Evolutionary conservation across 2,113 vertebrate genomes (phyloP), one percentile per base, ranked within the genome.

Genomic region (Scolopax mira): DNA sequence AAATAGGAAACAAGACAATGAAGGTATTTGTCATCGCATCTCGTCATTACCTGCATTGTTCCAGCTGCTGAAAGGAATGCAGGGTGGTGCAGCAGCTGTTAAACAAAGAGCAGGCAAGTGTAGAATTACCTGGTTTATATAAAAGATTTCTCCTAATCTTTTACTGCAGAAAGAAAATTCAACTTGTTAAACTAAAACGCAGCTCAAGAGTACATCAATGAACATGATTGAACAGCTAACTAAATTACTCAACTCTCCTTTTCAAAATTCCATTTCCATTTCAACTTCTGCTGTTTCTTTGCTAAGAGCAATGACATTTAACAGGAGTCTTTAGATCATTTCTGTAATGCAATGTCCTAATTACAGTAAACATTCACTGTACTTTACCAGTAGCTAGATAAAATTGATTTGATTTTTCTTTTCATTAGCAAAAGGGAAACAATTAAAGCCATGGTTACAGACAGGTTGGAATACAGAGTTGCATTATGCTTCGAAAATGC

Each of bases 341-440:
- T 92, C 65, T 90, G 48, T 72, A 95, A 95, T 49, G 74, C 71
- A 70, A 62, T 73, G 54, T 90, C 73, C 93, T 94, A 94, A 91
- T 92, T 93, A 93, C 31, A 79, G 61, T 81, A 93, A 94, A 81
- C 2, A 21, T 48, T 92, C 60, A 89, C 85, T 77, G 58, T 91
- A 60, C 42, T 92, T 81, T 52, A 89, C 30, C 48, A 67, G 64
- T 58, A 94, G 49, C 86, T 92, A 75, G 61, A 90, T 85, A 95
- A 89, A 95, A 87, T 71, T 77, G 67, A 85, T 89, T 87, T 81
- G 65, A 89, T 94, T 93, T 96, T 94, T 85, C 84, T 90, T 96
- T 93, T 93, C 79, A 75, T 95, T 96, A 90, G 64, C 46, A 90
- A 83, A 91, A n/a, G 58, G 91, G 81, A 84, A 94, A 71, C 88